A percentile compares a stretch with the other conserved stretches of the same genome.
These are phyloP conservation scores for Fukomys damarensis DNA, from an alignment of 2,113 vertebrate species.

Conservation along the genomic window DNA sequence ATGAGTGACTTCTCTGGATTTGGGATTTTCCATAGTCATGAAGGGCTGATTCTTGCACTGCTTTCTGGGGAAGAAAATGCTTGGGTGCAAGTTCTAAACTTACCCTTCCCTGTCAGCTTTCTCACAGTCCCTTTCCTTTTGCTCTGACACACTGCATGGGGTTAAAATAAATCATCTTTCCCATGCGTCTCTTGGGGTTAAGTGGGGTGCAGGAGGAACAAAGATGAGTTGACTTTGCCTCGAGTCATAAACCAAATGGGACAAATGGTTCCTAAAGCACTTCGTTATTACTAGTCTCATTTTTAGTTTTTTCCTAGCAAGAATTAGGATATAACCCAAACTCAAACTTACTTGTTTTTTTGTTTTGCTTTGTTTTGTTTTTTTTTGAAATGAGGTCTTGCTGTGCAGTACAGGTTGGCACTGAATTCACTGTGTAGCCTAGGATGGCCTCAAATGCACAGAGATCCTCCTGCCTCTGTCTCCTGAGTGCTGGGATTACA, in stretches of 20 bases:
- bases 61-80: background rate
- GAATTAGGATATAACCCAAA: conserved; percentile 19
- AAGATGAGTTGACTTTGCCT: background rate
- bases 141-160: background rate
- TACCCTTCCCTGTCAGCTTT: background rate
- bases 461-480: no score
- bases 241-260: background rate
- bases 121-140: background rate
- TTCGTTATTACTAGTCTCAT: conserved; percentile 15
- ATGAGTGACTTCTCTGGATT: conserved; percentile 15
- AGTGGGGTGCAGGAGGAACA: background rate
- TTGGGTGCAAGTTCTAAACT: background rate
- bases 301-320: background rate
- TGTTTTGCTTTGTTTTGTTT: no score
- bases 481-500: no score
- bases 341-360: background rate
- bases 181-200: background rate
- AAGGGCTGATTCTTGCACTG: background rate
- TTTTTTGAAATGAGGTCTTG: no score
- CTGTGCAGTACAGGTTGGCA: no score
- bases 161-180: background rate
- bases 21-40: conserved; percentile 17
- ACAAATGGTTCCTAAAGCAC: background rate
- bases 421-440: no score
- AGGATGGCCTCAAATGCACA: no score